phyloP scores from a whole-genome alignment of 1,140 invertebrate genomes.

The Euura saliciscinereae region DNA sequence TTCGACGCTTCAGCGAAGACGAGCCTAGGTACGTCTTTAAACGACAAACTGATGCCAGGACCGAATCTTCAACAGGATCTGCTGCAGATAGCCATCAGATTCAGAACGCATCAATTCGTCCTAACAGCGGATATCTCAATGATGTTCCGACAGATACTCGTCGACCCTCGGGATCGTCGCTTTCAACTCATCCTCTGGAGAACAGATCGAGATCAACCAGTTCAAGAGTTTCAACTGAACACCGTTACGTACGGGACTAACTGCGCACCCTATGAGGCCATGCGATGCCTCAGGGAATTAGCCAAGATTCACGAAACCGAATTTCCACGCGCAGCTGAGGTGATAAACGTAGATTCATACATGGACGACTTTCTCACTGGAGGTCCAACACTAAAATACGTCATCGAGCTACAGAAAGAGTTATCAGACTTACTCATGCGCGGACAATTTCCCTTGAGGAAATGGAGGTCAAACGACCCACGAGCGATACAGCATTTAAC shows the following conservation, averaged over 20 bases:
- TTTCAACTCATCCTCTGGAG: slow-evolving; percentile 45
- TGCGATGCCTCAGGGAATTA: slow-evolving; percentile 37
- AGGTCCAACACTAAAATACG: slow-evolving; percentile 20
- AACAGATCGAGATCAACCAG: slow-evolving; percentile 10
- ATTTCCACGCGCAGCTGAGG: slow-evolving; percentile 34
- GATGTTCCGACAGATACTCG: slow-evolving; percentile 42
- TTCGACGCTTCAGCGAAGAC: slow-evolving; percentile 23
- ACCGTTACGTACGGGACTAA: slow-evolving; percentile 51
- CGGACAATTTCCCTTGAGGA: slow-evolving; percentile 36
- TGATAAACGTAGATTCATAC: slow-evolving; percentile 22
- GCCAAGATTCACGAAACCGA: slow-evolving; percentile 31
- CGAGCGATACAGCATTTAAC: no score
- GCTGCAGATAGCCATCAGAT: slow-evolving; percentile 14
- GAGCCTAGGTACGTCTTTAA: slow-evolving; percentile 19
- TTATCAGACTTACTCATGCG: slow-evolving; percentile 29
- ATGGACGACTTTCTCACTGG: slow-evolving; percentile 43
- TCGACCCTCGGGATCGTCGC: slow-evolving; percentile 28
- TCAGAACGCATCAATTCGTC: slow-evolving; percentile 20
- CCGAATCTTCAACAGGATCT: slow-evolving; percentile 18
- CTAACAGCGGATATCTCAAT: slow-evolving; percentile 35
- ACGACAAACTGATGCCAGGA: slow-evolving; percentile 20
- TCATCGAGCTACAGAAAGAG: slow-evolving; percentile 27
- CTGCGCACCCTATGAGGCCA: slow-evolving; percentile 40
- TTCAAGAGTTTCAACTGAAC: slow-evolving; percentile 36
- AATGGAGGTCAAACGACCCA: slow-evolving; percentile 45